These are phyloP conservation scores for Acanthis flammea DNA, from an alignment of 2,797 vertebrate genomes.

Conservation along the genomic window DNA sequence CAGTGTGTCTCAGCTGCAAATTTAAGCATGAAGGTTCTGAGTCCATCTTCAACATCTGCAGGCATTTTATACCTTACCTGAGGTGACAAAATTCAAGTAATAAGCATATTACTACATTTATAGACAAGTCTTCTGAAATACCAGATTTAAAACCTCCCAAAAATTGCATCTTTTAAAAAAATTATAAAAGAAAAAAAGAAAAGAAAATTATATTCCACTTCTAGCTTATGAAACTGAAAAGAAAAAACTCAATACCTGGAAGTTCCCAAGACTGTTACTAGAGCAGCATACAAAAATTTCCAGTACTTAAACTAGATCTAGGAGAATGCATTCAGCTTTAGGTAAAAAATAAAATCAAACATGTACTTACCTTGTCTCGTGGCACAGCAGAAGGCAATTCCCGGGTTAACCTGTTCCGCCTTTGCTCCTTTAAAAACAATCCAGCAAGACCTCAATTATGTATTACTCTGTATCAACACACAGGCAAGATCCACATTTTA, in stretches of 20 bases:
- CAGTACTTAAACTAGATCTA: neutral
- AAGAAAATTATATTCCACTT: neutral
- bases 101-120: neutral
- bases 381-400: conserved; percentile 85
- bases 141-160: neutral
- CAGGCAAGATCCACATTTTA: neutral
- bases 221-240: neutral
- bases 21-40: neutral
- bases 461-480: neutral
- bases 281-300: neutral
- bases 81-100: neutral
- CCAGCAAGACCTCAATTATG: conserved; percentile 31
- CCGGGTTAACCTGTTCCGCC: conserved; percentile 89
- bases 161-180: neutral
- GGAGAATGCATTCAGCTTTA: neutral
- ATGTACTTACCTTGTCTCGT: conserved; percentile 88
- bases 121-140: neutral
- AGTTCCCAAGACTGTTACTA: neutral
- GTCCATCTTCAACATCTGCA: neutral
- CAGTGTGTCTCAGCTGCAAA: neutral
- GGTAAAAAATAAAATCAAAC: neutral
- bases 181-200: neutral
- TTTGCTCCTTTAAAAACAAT: conserved; percentile 86
- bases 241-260: neutral
- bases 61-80: neutral